Evolutionary conservation across 64 coral and sea anemone species (phyloP).

Genomic region (Acropora tenuis): DNA sequence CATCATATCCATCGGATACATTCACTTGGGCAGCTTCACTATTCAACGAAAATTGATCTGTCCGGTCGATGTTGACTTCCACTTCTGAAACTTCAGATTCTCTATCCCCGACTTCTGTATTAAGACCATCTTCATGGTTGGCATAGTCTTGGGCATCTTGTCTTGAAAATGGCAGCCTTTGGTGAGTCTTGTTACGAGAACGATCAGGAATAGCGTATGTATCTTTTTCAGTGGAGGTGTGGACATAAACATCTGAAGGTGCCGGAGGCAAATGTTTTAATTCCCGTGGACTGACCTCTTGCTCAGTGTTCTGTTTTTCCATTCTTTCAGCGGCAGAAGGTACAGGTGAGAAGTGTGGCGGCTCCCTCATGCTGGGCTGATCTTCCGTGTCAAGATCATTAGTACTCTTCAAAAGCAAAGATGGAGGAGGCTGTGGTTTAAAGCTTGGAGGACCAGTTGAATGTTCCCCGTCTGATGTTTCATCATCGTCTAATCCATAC

Average conservation of each 20-base stretch:
- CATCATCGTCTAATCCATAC: background rate
- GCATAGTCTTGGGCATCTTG: slow-evolving; percentile 10
- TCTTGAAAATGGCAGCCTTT: slow-evolving; percentile 1
- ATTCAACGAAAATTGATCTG: background rate
- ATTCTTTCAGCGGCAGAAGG: background rate
- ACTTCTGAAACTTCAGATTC: background rate
- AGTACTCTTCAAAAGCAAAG: background rate
- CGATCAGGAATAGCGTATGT: background rate
- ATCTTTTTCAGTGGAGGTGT: background rate
- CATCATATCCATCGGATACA: background rate
- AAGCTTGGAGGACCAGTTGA: slow-evolving; percentile 51
- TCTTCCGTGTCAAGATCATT: background rate
- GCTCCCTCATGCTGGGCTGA: background rate
- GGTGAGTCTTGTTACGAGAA: background rate
- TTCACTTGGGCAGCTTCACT: background rate
- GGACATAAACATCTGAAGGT: background rate
- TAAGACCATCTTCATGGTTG: background rate
- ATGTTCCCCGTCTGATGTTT: background rate
- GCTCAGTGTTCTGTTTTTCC: background rate
- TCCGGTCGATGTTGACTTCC: background rate
- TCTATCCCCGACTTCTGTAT: background rate
- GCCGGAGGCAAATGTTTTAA: slow-evolving; percentile 48
- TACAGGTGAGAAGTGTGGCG: slow-evolving; percentile 3
- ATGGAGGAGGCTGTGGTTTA: slow-evolving; percentile 62
- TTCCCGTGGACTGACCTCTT: background rate